Base-by-base conservation (phyloP, 2,888 invertebrate genomes). In the Pyralis farinalis region DNA sequence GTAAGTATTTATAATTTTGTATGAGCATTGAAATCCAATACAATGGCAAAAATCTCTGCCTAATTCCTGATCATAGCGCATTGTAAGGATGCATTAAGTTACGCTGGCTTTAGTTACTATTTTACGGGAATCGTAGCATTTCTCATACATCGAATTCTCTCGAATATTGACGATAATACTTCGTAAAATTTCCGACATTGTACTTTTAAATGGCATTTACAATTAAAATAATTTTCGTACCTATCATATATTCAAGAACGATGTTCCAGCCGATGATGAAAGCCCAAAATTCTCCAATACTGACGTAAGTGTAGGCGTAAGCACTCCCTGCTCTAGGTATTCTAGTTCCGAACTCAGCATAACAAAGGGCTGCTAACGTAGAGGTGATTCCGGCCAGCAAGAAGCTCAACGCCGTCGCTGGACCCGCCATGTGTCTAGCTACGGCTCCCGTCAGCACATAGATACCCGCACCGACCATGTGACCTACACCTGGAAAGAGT, bases 251-350 rank as follows among this genome's bases (percentile, higher is more conserved):
- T 69, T 97, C 97, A 59, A 97, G 77, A 28, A 98, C 92, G 40
- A 98, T 95, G 70, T 97, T 97, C 98, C 98, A 98, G 12, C 98
- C 98, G 61, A 98, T 97, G 37, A 96, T 93, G 65, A 98, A 98
- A 0, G 97, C 97, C 94, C 96, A 95, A 67, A 97, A 95, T 76
- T 98, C 98, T 9, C 97, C 97, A 43, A 98, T 92, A 53, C 96
- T 95, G 41, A 97, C 95, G 69, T 98, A 98, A 4, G 97, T 97
- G 77, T 98, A 98, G 10, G 97, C 94, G 71, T 98, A 98, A 1
- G 98, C 97, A 31, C 97, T 97, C 0, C 97, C 97, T 1, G 97
- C 96, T 78, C 96, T 94, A 0, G 97, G 97, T 31, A 97, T 94
- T 44, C 94, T 90, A 0, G 96, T 95, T 0, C 97, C 97, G 57